Evolutionary conservation across 2,888 invertebrate species (phyloP).

Genomic region (Plebejus melissa): DNA sequence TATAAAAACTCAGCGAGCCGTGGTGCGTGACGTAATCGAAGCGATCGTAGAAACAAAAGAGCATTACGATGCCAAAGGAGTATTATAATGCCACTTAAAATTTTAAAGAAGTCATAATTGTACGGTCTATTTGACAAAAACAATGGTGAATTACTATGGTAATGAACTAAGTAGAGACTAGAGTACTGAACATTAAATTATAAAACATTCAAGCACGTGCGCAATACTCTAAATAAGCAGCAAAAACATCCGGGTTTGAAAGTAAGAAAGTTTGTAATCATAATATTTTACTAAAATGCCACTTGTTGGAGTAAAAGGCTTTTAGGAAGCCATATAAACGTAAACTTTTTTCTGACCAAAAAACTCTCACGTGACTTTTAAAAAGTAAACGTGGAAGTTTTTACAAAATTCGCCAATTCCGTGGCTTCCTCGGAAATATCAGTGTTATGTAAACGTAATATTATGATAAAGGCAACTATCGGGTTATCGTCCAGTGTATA

Average conservation of each 20-base stretch:
- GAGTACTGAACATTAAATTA: background rate
- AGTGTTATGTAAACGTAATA: conserved; percentile 22
- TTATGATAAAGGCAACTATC: conserved; percentile 25
- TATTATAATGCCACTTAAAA: conserved; percentile 37
- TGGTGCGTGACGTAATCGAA: conserved; percentile 56
- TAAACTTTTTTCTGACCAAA: background rate
- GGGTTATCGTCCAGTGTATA: conserved; percentile 16
- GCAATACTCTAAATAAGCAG: background rate
- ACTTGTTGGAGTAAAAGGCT: background rate
- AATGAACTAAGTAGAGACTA: background rate
- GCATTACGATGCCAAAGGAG: conserved; percentile 16
- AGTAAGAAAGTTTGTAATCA: background rate
- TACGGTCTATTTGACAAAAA: conserved; percentile 24
- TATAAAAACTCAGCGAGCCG: conserved; percentile 55
- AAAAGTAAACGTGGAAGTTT: background rate
- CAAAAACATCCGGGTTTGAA: background rate
- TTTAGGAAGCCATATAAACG: background rate
- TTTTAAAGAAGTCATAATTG: conserved; percentile 15
- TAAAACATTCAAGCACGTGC: background rate
- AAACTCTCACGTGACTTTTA: background rate
- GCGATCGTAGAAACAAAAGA: conserved; percentile 49
- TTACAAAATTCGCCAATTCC: background rate
- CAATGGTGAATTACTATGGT: conserved; percentile 15
- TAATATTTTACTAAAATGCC: background rate
- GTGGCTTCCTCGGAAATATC: background rate